Base-by-base conservation (phyloP, 2,113 vertebrate species). In the Colaptes auratus region DNA sequence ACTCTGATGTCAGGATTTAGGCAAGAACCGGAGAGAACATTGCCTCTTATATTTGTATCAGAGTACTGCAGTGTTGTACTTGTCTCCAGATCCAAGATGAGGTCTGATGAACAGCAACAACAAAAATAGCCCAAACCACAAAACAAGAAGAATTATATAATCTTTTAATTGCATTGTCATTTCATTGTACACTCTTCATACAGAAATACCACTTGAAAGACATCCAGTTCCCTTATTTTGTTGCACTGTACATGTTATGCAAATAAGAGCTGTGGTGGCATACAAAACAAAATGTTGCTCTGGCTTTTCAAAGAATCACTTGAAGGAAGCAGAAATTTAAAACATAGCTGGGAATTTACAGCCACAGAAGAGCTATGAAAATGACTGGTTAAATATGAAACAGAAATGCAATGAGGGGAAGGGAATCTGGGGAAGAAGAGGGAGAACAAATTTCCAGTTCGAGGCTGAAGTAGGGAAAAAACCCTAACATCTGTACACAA, bases 111-210 rank as follows among this genome's bases (percentile, higher is more conserved):
- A 52, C 50, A 52, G 19, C 23, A 60, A 28, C 53, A 28, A 17
- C 30, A 59, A 71, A 70, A 44, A 27, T 56, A 11, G 20, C 16
- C 63, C 7, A 17, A 80, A 71, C 15, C 50, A 56, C 79, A 58
- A 86, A 80, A 42, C 25, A 86, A 85, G 33, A 78, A 83, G 61
- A 85, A 52, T 88, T 82, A 94, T 28, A 90, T 48, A 87, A 64
- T 96, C 85, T 97, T 98, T 97, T 97, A 97, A 96, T 97, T 97
- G 96, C 89, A 96, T 97, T 97, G 95, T 89, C 89, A 76, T 95
- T 94, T 88, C 87, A 93, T 96, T 92, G 91, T 96, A 94, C 82
- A 86, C 44, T 75, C 88, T 96, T 95, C 96, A 92, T 95, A 96
- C 85, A 63, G 88, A 96, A 97, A 48, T 77, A 95, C n/a, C 78